phyloP scores from a whole-genome alignment of 2,888 invertebrate genomes.

The Andrena bucephala region DNA sequence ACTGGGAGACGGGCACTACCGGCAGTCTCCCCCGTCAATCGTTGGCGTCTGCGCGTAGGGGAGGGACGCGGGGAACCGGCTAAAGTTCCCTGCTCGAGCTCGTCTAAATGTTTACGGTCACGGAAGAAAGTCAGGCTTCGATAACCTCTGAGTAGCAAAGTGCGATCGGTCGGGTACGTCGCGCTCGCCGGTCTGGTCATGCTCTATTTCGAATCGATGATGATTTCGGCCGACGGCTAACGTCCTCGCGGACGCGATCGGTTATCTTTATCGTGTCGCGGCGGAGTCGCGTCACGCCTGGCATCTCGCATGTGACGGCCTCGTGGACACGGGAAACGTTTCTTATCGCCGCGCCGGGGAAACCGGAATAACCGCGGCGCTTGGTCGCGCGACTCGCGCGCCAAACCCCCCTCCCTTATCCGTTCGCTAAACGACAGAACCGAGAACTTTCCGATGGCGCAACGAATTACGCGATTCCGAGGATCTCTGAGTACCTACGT shows the following conservation, averaged over 20 bases:
- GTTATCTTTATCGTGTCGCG: slow-evolving; percentile 31
- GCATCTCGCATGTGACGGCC: slow-evolving; percentile 32
- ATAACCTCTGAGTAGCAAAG: slow-evolving; percentile 37
- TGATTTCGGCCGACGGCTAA: slow-evolving; percentile 24
- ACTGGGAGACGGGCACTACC: too few species aligned
- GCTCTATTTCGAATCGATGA: slow-evolving; percentile 12
- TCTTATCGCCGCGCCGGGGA: slow-evolving; percentile 33
- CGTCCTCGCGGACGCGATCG: background rate
- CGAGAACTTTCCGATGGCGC: background rate
- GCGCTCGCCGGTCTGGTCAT: background rate
- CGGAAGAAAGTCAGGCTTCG: slow-evolving; percentile 42
- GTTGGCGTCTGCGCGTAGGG: background rate
- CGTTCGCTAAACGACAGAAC: background rate
- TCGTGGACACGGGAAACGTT: slow-evolving; percentile 30
- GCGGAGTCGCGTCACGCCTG: background rate
- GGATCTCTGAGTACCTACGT: background rate
- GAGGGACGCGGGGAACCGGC: background rate
- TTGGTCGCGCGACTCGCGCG: background rate
- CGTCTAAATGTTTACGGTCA: slow-evolving; percentile 9
- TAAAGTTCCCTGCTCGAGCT: background rate
- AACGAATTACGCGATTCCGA: background rate
- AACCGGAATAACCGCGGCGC: slow-evolving; percentile 6
- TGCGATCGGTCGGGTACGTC: background rate
- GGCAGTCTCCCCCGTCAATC: background rate
- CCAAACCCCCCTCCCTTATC: background rate